Conservation (phyloP, 2,888 invertebrate genomes). For the Drosophila pseudotakahashii region DNA sequence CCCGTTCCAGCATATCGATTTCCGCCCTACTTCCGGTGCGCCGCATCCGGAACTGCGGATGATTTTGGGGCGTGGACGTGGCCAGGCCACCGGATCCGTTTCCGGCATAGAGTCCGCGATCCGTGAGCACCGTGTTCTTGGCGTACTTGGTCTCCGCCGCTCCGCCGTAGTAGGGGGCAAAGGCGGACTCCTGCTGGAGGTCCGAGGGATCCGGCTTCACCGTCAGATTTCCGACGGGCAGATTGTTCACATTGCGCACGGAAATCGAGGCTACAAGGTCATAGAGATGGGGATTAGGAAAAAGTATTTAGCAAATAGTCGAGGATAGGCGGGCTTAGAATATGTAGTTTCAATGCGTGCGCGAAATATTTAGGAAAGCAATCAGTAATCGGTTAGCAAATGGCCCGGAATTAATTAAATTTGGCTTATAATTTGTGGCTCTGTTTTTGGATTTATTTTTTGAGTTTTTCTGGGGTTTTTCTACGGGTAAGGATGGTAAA, state of each 20-base stretch:
- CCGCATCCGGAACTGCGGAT: constrained; percentile 75
- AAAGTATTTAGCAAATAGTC: background rate
- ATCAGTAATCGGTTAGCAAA: constrained; percentile 33
- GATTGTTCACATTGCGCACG: constrained; percentile 85
- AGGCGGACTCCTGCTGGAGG: constrained; percentile 58
- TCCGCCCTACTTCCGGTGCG: constrained; percentile 83
- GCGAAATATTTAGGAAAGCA: constrained; percentile 67
- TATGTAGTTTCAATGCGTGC: constrained; percentile 61
- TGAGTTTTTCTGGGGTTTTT: background rate
- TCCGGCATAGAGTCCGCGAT: constrained; percentile 65
- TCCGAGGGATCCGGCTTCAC: constrained; percentile 84
- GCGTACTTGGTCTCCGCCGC: constrained; percentile 82
- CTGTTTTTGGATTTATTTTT: constrained; percentile 1
- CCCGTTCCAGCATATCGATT: constrained; percentile 84
- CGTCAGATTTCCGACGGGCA: constrained; percentile 83
- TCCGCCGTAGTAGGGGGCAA: constrained; percentile 81
- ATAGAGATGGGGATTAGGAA: constrained; percentile 12
- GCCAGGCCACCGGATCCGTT: constrained; percentile 31
- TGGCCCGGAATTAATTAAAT: constrained; percentile 14
- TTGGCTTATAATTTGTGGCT: constrained; percentile 16
- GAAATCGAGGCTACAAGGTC: constrained; percentile 89
- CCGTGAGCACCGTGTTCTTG: constrained; percentile 80
- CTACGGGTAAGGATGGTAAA: constrained; percentile 1
- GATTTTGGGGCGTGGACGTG: constrained; percentile 75
- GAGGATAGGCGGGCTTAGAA: constrained; percentile 9